These are phyloP conservation scores for Oceanodroma tethys DNA, from an alignment of 2,113 vertebrate species.

Conservation along the genomic window DNA sequence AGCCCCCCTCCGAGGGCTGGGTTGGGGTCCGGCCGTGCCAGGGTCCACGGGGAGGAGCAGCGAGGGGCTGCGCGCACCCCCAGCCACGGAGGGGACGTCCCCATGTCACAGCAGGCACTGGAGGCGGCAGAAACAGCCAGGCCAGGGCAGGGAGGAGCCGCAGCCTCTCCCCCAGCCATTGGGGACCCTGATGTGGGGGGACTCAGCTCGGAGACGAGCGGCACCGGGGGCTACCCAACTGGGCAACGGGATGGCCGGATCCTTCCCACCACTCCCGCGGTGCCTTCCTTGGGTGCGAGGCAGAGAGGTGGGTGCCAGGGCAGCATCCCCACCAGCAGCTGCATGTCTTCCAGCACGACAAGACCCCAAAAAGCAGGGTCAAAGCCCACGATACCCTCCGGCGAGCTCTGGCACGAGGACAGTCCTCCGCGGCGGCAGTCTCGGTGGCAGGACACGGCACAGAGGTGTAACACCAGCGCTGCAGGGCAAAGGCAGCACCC, in stretches of 20 bases:
- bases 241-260: accelerated
- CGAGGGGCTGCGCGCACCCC: not conserved
- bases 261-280: not conserved
- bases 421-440: accelerated
- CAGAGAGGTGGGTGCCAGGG: not conserved
- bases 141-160: not conserved
- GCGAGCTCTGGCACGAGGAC: not conserved
- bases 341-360: accelerated
- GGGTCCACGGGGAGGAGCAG: not conserved
- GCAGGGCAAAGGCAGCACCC: not conserved
- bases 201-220: accelerated
- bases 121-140: not conserved
- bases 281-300: not conserved
- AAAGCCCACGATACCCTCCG: not conserved
- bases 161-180: not conserved
- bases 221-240: not conserved
- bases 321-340: not conserved
- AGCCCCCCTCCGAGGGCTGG: not conserved
- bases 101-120: not conserved
- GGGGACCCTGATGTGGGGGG: accelerated
- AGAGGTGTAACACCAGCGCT: not conserved
- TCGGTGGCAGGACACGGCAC: not conserved
- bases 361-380: not conserved
- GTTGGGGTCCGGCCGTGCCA: not conserved
- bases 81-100: accelerated